Conservation (phyloP, 2,113 vertebrate species). For the human region DNA sequence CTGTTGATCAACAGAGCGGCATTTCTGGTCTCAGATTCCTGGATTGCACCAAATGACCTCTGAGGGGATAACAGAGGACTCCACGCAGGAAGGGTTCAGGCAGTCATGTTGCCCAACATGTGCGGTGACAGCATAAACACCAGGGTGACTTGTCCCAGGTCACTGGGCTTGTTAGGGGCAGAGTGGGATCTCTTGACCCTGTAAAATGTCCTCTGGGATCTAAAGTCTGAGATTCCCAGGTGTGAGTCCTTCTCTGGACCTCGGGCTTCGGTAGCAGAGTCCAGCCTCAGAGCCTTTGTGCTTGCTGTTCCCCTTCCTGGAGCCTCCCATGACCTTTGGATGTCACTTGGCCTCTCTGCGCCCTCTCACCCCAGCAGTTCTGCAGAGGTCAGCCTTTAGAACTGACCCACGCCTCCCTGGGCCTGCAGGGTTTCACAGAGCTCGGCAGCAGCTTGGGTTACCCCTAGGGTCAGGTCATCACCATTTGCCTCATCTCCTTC, state of each 20-base stretch:
- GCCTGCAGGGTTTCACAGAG: not conserved
- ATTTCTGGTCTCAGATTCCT: not conserved
- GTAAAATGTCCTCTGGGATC: not conserved
- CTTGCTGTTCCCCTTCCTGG: not conserved
- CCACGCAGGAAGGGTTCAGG: not conserved
- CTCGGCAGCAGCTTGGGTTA: not conserved
- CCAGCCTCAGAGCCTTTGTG: not conserved
- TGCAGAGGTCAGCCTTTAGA: not conserved
- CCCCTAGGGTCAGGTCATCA: not conserved
- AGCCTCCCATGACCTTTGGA: not conserved
- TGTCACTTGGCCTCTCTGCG: not conserved
- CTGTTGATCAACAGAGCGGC: fast-evolving
- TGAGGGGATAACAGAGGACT: not conserved
- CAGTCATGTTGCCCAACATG: not conserved
- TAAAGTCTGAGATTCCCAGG: not conserved
- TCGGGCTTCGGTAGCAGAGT: not conserved
- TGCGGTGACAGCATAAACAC: not conserved
- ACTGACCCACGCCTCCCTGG: not conserved
- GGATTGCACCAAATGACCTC: not conserved
- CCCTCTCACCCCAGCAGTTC: not conserved
- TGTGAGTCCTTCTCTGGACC: not conserved
- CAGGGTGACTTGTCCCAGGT: fast-evolving
- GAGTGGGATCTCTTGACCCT: not conserved
- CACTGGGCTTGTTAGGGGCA: not conserved
- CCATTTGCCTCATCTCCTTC: not conserved